phyloP scores from a whole-genome alignment of 2,888 invertebrate genomes.

The Hypolimnas misippus region DNA sequence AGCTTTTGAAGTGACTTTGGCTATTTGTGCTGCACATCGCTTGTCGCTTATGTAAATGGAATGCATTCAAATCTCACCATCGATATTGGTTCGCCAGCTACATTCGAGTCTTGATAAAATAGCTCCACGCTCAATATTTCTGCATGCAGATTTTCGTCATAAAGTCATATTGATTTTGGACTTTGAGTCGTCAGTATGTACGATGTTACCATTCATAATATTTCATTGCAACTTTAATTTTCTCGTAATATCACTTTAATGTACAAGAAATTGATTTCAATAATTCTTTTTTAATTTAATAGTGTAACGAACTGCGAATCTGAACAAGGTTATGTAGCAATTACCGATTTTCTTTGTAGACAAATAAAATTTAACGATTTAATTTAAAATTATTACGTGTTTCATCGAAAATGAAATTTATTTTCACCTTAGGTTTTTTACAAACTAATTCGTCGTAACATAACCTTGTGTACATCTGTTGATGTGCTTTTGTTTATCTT shows the following conservation, averaged over 20 bases:
- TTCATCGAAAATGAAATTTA: no score
- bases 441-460: no score
- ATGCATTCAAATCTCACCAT: constrained; percentile 39
- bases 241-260: not conserved
- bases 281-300: not conserved
- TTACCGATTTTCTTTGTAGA: no score
- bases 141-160: constrained; percentile 13
- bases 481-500: no score
- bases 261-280: not conserved
- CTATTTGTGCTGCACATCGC: constrained; percentile 26
- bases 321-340: no score
- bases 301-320: no score
- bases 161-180: constrained; percentile 11
- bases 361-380: no score
- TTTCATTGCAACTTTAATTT: not conserved
- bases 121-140: constrained; percentile 10
- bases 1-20: constrained; percentile 15
- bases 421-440: no score
- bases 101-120: constrained; percentile 21
- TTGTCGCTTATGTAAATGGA: constrained; percentile 37
- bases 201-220: not conserved
- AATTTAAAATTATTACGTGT: no score
- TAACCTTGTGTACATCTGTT: no score
- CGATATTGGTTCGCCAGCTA: constrained; percentile 28
- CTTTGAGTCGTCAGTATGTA: not conserved